Conservation (phyloP, 1,140 invertebrate species). For the Heterodera schachtii region DNA sequence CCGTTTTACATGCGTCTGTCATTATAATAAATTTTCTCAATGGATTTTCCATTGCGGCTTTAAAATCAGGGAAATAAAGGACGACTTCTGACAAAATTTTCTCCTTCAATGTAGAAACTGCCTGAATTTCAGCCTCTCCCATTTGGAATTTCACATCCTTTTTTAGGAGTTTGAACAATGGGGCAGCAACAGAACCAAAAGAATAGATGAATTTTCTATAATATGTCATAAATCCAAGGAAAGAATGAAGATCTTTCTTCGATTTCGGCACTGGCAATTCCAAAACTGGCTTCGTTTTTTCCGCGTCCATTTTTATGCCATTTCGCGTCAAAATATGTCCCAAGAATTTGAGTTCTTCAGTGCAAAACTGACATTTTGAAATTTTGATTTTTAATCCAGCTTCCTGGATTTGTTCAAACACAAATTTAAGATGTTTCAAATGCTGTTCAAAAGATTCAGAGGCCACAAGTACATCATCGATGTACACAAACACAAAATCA, state of each 20-base stretch:
- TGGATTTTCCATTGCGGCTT: not conserved
- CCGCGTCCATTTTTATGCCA: slow-evolving; percentile 19
- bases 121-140: no score
- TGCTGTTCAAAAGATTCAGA: slow-evolving; percentile 4
- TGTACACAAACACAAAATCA: slow-evolving; percentile 11
- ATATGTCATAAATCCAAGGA: slow-evolving; percentile 18
- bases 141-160: no score
- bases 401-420: no score
- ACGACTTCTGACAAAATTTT: not conserved
- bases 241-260: slow-evolving; percentile 5
- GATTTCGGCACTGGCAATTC: slow-evolving; percentile 7
- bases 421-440: not conserved
- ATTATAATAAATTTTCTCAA: slow-evolving; percentile 6
- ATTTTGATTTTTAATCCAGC: no score
- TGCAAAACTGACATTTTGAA: no score
- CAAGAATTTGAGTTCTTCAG: not conserved
- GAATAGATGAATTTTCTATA: no score
- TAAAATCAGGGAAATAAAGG: slow-evolving; percentile 18
- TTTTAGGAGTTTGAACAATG: no score
- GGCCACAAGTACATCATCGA: slow-evolving; percentile 17
- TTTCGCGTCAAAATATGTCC: slow-evolving; percentile 6
- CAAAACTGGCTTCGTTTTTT: slow-evolving; percentile 5
- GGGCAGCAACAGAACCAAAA: no score
- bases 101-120: no score
- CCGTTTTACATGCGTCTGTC: slow-evolving; percentile 18